Evolutionary conservation across 2,113 vertebrate species (phyloP).

Genomic region (Zonotrichia leucophrys): DNA sequence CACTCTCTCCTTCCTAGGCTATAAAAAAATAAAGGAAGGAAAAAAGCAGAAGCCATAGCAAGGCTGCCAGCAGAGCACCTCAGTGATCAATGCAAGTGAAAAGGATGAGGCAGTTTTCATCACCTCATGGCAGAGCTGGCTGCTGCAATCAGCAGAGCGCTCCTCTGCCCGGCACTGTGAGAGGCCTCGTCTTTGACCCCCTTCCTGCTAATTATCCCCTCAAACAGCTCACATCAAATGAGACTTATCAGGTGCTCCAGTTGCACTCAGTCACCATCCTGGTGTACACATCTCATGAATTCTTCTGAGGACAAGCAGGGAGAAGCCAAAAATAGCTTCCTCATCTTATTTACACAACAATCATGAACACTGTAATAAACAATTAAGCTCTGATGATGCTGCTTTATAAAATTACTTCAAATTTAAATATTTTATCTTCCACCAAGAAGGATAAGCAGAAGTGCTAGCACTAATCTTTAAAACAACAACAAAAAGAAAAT

Average conservation of each 20-base stretch:
- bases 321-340: slow-evolving; percentile 36
- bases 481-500: neutral
- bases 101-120: neutral
- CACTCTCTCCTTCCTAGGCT: neutral
- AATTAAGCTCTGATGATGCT: slow-evolving; percentile 55
- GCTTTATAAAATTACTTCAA: slow-evolving; percentile 52
- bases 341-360: slow-evolving; percentile 61
- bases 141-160: neutral
- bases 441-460: slow-evolving; percentile 14
- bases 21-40: neutral
- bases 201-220: slow-evolving; percentile 9
- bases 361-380: slow-evolving; percentile 53
- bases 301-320: slow-evolving; percentile 18
- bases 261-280: slow-evolving; percentile 28
- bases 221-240: neutral
- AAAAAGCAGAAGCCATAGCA: neutral
- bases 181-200: neutral
- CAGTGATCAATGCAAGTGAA: neutral
- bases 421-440: slow-evolving; percentile 50
- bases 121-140: neutral
- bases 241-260: slow-evolving; percentile 5
- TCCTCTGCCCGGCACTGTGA: neutral
- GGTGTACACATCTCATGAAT: neutral
- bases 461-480: neutral
- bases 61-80: neutral